These are phyloP conservation scores for Scaptomyza caliginosa DNA, from an alignment of 2,888 invertebrate species.

Conservation along the genomic window DNA sequence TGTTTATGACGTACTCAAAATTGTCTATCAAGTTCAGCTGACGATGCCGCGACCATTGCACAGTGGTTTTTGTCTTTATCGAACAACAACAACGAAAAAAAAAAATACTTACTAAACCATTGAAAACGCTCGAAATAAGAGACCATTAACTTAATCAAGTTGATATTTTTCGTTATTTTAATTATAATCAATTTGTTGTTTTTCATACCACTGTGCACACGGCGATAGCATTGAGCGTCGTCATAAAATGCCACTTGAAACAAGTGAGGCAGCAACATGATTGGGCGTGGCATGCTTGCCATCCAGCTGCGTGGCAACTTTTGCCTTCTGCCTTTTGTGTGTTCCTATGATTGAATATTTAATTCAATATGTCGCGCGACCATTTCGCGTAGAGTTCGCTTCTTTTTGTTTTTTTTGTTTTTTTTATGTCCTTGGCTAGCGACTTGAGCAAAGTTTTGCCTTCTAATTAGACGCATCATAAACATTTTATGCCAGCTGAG, in stretches of 20 bases:
- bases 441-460: conserved; percentile 23
- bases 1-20: conserved; percentile 77
- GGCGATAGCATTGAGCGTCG: conserved; percentile 10
- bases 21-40: conserved; percentile 79
- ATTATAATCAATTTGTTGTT: too few species aligned
- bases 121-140: too few species aligned
- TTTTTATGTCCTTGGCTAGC: conserved; percentile 44
- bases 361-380: conserved; percentile 70
- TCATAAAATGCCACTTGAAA: conserved; percentile 69
- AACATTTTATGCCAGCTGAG: conserved; percentile 59
- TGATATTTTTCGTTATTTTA: background rate
- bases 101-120: too few species aligned
- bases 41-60: conserved; percentile 40
- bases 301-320: conserved; percentile 53
- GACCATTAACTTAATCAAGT: too few species aligned
- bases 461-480: conserved; percentile 70
- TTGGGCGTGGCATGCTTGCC: background rate
- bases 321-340: conserved; percentile 55
- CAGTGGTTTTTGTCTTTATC: background rate
- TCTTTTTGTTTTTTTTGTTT: too few species aligned
- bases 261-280: conserved; percentile 9
- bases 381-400: conserved; percentile 44
- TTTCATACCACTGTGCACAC: background rate
- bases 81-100: too few species aligned
- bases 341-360: conserved; percentile 75